These are phyloP conservation scores for Dendrolimus kikuchii DNA, from an alignment of 1,140 invertebrate species.

Conservation along the genomic window DNA sequence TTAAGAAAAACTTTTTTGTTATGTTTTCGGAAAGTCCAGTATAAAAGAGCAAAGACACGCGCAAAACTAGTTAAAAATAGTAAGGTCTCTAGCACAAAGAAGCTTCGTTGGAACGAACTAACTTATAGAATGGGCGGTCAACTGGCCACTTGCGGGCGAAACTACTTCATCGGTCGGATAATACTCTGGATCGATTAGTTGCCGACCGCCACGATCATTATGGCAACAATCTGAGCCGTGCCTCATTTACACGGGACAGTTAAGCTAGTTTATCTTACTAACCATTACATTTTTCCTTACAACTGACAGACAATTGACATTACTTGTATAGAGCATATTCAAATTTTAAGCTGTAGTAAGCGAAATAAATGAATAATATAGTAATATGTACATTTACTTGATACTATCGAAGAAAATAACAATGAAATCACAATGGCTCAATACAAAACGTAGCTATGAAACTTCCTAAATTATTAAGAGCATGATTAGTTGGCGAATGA, in stretches of 20 bases:
- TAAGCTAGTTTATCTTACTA: too few species aligned
- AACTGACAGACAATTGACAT: background rate
- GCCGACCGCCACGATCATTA: slow-evolving; percentile 8
- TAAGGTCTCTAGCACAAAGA: background rate
- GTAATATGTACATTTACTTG: too few species aligned
- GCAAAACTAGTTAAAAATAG: too few species aligned
- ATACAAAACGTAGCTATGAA: background rate
- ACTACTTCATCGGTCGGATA: slow-evolving; percentile 1
- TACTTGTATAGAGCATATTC: background rate
- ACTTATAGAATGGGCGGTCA: slow-evolving; percentile 5
- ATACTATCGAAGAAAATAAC: too few species aligned
- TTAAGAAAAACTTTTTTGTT: too few species aligned
- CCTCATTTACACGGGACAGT: slow-evolving; percentile 5
- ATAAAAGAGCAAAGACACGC: too few species aligned
- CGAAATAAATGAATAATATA: background rate
- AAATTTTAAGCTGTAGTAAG: background rate
- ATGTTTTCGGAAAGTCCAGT: too few species aligned
- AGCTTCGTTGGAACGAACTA: slow-evolving; percentile 7
- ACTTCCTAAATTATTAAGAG: background rate
- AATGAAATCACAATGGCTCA: too few species aligned
- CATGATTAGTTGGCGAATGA: background rate
- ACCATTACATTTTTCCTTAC: too few species aligned
- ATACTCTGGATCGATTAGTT: slow-evolving; percentile 10
- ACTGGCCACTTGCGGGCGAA: slow-evolving; percentile 10
- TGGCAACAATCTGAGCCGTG: slow-evolving; percentile 6